Conservation (phyloP, 2,888 invertebrate species). For the Tenthredo distinguenda region DNA sequence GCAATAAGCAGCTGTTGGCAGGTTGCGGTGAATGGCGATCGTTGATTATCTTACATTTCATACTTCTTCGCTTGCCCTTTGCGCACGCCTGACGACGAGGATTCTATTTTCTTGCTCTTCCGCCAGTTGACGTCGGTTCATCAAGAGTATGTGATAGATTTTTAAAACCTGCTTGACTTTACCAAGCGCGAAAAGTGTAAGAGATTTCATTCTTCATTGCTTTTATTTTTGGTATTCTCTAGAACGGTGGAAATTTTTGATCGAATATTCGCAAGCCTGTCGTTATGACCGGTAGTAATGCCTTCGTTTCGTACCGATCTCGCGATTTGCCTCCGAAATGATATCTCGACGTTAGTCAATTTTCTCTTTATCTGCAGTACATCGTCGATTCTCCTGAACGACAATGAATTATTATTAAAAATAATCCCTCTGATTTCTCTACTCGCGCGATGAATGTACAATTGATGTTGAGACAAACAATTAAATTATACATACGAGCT, state of each 20-base stretch:
- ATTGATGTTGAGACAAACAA: background rate
- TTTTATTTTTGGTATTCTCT: background rate
- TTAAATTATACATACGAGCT: background rate
- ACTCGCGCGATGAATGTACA: background rate
- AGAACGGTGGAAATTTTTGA: no score
- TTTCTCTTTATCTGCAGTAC: background rate
- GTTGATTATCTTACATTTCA: background rate
- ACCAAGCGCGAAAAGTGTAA: background rate
- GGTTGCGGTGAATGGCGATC: constrained; percentile 9
- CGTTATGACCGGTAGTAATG: background rate
- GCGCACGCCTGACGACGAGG: background rate
- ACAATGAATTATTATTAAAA: background rate
- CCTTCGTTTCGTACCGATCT: background rate
- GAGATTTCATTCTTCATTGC: background rate
- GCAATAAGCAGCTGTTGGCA: constrained; percentile 24
- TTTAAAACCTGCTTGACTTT: background rate
- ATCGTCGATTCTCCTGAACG: background rate
- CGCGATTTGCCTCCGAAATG: background rate
- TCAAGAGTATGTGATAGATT: background rate
- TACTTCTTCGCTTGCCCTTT: background rate
- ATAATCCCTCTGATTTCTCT: background rate
- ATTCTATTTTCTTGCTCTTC: background rate
- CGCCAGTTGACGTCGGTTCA: background rate
- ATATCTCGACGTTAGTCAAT: background rate
- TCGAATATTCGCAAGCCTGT: background rate